Base-by-base conservation (phyloP, 2,113 vertebrate species). In the Chascanopsetta lugubris region DNA sequence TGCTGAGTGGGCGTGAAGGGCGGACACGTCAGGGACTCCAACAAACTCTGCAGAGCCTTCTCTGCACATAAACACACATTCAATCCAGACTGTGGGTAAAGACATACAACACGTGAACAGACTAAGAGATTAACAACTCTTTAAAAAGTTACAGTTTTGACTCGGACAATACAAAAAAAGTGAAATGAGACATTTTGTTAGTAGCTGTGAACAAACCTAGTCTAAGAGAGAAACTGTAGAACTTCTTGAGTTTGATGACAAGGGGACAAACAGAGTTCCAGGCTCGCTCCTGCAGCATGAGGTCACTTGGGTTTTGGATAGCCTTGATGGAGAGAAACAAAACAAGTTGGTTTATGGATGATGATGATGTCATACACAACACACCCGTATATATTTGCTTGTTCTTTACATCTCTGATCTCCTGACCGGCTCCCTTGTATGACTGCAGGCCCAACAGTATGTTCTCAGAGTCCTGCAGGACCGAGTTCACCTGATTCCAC, bases 211-310 rank as follows among this genome's bases (percentile, higher is more conserved):
- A 1, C 88, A 75, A 65, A 99, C 97, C 97, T 78, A 99, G 91
- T 83, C 95, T 93, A 24, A 96, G 89, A 24, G 97, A 99, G 92
- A 99, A 99, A 51, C 95, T 92, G 72, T 99, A 99, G 85, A 99
- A 99, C 54, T 92, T 93, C 85, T 99, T 99, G 70, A 99, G 93
- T 21, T 94, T 94, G 78, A 98, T 96, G 51, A 99, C 97, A 36
- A 99, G 90, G 1, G 97, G 97, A 69, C 97, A 99, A 17, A 99
- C 97, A 0, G 96, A 93, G 87, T 95, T 96, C 97, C 97, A 99
- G 0, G 97, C 97, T 74, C 90, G 94, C 82, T 99, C 97, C 82
- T 99, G 97, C 72, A 96, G 93, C 25, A 92, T 91, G 76, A 94
- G 92, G 87, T 98, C 95, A 10, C 86, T 96, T 36, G 97, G 96